Evolutionary conservation across 2,888 invertebrate genomes (phyloP).

Genomic region (Drosophila neonasuta): DNA sequence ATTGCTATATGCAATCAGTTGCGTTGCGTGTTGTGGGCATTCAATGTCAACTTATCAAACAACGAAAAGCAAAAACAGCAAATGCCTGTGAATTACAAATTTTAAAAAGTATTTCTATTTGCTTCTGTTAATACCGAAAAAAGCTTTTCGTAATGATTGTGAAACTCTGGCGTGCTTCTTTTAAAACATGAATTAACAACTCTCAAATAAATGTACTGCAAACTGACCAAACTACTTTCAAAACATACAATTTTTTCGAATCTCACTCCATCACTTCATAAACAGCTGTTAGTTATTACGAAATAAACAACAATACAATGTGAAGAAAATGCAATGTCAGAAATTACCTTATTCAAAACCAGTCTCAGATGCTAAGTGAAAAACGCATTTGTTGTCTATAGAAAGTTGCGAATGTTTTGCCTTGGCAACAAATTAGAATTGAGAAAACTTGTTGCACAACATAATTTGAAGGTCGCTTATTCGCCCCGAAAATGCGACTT

Average conservation of each 20-base stretch:
- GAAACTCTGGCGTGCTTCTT: not conserved
- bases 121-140: not conserved
- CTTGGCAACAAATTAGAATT: conserved; percentile 20
- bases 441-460: conserved; percentile 73
- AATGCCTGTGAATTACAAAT: not conserved
- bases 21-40: conserved; percentile 15
- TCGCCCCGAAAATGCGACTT: conserved; percentile 34
- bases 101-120: not conserved
- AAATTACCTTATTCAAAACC: conserved; percentile 77
- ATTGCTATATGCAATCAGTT: conserved; percentile 10
- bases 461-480: conserved; percentile 63
- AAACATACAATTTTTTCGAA: conserved; percentile 20
- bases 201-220: conserved; percentile 8
- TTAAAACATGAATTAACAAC: conserved; percentile 8
- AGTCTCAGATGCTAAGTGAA: conserved; percentile 30
- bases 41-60: conserved; percentile 56
- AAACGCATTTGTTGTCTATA: conserved; percentile 23
- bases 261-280: conserved; percentile 6
- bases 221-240: conserved; percentile 53
- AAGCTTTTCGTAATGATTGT: conserved; percentile 7
- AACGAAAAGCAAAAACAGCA: conserved; percentile 27
- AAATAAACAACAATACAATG: conserved; percentile 24
- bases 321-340: conserved; percentile 57
- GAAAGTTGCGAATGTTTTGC: conserved; percentile 58
- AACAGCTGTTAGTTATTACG: conserved; percentile 51